Evolutionary conservation across 2,113 vertebrate species (phyloP).

Genomic region (Pterocles burchelli): DNA sequence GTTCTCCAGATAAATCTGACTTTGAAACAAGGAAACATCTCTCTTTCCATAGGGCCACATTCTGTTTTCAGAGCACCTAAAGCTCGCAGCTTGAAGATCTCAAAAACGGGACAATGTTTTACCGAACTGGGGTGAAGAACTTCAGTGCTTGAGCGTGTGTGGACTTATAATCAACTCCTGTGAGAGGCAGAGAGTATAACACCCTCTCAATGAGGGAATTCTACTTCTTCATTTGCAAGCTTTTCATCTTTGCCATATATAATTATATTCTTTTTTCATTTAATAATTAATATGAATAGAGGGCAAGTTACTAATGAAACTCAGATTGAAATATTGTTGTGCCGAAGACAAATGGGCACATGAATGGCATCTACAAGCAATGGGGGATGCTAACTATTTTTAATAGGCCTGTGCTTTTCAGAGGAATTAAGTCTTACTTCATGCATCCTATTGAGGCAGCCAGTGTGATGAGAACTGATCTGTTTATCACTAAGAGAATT

Average conservation of each 20-base stretch:
- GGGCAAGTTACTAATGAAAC: constrained; percentile 16
- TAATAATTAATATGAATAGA: constrained; percentile 39
- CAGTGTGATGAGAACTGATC: constrained; percentile 36
- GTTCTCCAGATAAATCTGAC: not conserved
- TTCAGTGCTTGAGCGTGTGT: not conserved
- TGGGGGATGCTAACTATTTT: not conserved
- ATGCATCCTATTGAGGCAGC: constrained; percentile 2
- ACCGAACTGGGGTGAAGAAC: not conserved
- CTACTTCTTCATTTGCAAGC: not conserved
- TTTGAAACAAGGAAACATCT: not conserved
- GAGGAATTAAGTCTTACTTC: constrained; percentile 28
- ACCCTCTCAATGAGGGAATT: not conserved
- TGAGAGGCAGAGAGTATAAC: not conserved
- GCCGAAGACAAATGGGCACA: not conserved
- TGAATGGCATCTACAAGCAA: not conserved
- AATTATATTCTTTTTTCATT: constrained; percentile 23
- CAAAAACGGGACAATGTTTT: not conserved
- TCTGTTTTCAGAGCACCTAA: not conserved
- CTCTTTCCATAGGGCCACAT: not conserved
- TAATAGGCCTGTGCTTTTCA: not conserved
- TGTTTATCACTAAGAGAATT: not conserved
- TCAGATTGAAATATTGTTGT: not conserved
- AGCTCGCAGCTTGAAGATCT: not conserved
- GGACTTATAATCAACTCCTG: not conserved
- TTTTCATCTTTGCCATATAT: constrained; percentile 13